These are phyloP conservation scores for Tryphoninae sp. DNA, from an alignment of 2,888 invertebrate genomes.

Conservation along the genomic window DNA sequence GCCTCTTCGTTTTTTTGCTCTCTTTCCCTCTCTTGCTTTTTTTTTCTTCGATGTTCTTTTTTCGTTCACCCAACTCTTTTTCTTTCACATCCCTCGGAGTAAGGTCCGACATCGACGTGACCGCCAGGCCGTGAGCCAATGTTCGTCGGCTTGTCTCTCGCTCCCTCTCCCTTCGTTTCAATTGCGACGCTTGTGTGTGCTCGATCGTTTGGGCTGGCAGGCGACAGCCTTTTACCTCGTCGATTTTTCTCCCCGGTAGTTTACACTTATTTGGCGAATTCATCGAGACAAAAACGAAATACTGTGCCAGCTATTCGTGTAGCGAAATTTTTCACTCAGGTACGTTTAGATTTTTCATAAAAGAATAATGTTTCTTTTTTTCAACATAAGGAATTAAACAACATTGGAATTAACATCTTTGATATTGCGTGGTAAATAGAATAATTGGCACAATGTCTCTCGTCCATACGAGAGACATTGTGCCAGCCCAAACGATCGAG, in stretches of 20 bases:
- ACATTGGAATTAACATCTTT: too few relatives aligned
- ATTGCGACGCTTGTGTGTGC: slow-evolving; percentile 34
- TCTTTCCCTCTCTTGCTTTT: not conserved
- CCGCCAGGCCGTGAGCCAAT: slow-evolving; percentile 29
- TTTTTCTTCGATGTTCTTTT: slow-evolving; percentile 5
- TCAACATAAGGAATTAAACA: too few relatives aligned
- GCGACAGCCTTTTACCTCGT: slow-evolving; percentile 25
- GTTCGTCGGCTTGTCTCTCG: slow-evolving; percentile 23
- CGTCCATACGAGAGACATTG: too few relatives aligned
- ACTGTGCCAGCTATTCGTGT: too few relatives aligned
- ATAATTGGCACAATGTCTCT: too few relatives aligned
- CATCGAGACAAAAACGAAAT: too few relatives aligned
- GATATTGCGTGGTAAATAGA: too few relatives aligned
- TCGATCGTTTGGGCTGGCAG: slow-evolving; percentile 17
- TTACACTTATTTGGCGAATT: too few relatives aligned
- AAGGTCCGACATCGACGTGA: slow-evolving; percentile 38
- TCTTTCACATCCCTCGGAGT: slow-evolving; percentile 41
- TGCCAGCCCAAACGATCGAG: slow-evolving; percentile 16
- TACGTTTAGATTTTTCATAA: too few relatives aligned
- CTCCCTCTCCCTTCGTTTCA: slow-evolving; percentile 35
- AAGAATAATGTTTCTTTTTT: too few relatives aligned
- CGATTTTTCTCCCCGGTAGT: too few relatives aligned
- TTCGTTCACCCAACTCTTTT: slow-evolving; percentile 35
- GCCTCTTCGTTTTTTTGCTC: slow-evolving; percentile 4
- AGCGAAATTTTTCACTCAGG: too few relatives aligned